Percentiles rank a stretch among this genome's conserved stretches.
Evolutionary conservation across 2,113 vertebrate genomes (phyloP).

Genomic region (Lepidothrix coronata): DNA sequence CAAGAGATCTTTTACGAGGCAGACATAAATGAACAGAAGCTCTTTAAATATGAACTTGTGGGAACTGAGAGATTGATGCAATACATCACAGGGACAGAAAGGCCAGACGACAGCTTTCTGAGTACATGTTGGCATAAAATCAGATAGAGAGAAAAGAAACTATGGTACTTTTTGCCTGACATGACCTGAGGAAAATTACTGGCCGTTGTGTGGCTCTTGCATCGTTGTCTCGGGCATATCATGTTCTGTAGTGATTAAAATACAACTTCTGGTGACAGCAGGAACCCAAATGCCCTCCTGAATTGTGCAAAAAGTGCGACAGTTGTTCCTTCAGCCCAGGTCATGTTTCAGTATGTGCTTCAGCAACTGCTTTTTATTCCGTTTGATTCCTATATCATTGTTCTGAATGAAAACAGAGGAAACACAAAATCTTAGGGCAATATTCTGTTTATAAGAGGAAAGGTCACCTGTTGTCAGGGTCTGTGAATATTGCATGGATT

Average conservation of each 20-base stretch:
- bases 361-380: neutral
- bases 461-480: neutral
- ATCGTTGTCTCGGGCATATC: neutral
- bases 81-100: neutral
- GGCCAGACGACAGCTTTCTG: neutral
- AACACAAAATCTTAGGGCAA: neutral
- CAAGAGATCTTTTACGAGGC: neutral
- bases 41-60: conserved; percentile 18
- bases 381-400: neutral
- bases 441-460: neutral
- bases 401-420: neutral
- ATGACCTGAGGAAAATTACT: conserved; percentile 21
- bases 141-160: conserved; percentile 16
- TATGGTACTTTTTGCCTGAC: neutral
- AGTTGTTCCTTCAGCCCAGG: neutral
- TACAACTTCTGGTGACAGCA: conserved; percentile 22
- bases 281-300: conserved; percentile 13
- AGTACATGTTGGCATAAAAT: conserved; percentile 18
- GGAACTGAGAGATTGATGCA: neutral
- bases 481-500: neutral
- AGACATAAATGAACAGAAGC: conserved; percentile 27
- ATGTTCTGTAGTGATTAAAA: conserved; percentile 40
- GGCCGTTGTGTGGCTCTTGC: neutral
- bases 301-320: neutral
- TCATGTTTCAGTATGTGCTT: neutral